Evolutionary conservation across 2,888 invertebrate species (phyloP).

Genomic region (Aporophyla nigra): DNA sequence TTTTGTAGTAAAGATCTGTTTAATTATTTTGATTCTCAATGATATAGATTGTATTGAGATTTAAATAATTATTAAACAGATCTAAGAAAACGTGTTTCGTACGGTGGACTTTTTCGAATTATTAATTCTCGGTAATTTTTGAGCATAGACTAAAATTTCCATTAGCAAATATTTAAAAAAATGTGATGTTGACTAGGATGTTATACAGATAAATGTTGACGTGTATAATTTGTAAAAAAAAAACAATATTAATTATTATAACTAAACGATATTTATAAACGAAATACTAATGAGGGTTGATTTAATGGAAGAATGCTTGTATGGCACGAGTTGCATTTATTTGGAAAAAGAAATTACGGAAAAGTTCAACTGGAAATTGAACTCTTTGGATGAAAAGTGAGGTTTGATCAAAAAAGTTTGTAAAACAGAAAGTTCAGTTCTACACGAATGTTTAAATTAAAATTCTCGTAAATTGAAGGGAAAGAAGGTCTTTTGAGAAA

Average conservation of each 20-base stretch:
- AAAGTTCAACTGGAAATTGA: constrained; percentile 36
- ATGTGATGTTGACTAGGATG: constrained; percentile 89
- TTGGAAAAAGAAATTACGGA: constrained; percentile 32
- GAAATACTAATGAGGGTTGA: constrained; percentile 69
- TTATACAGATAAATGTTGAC: constrained; percentile 85
- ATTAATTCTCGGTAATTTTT: background rate
- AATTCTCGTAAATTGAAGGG: constrained; percentile 44
- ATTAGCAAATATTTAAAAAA: constrained; percentile 78
- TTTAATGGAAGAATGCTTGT: constrained; percentile 58
- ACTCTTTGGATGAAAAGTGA: constrained; percentile 36
- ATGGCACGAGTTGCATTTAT: constrained; percentile 48
- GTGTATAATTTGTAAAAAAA: constrained; percentile 85
- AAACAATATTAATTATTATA: constrained; percentile 74
- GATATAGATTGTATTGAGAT: constrained; percentile 8
- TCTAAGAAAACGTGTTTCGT: background rate
- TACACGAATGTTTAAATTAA: constrained; percentile 45
- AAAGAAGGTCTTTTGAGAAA: constrained; percentile 35
- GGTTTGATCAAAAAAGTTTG: constrained; percentile 51
- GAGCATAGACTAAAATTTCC: constrained; percentile 58
- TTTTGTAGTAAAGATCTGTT: constrained; percentile 4
- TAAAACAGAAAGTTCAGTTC: constrained; percentile 38
- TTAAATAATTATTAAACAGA: background rate
- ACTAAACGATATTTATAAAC: constrained; percentile 76
- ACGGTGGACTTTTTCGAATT: constrained; percentile 16
- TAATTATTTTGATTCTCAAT: background rate